These are phyloP conservation scores for Quadroppia sp. DNA, from an alignment of 2,888 invertebrate genomes.

Conservation along the genomic window DNA sequence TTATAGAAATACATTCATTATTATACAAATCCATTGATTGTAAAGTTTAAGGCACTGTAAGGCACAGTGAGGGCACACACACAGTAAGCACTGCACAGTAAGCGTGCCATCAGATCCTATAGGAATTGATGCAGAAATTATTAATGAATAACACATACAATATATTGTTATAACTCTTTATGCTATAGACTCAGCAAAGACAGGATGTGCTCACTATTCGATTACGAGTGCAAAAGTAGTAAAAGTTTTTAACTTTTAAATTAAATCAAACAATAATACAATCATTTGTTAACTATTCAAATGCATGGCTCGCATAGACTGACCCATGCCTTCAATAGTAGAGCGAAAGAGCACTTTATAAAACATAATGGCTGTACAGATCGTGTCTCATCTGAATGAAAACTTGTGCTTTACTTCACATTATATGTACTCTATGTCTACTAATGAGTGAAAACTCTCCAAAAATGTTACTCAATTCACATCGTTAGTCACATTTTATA, in stretches of 20 bases:
- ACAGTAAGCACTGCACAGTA: slow-evolving; percentile 12
- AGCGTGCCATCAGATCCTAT: slow-evolving; percentile 33
- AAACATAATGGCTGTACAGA: not conserved
- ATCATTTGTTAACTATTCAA: slow-evolving; percentile 31
- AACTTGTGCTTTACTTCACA: slow-evolving; percentile 21
- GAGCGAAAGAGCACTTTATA: slow-evolving; percentile 31
- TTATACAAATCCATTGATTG: too few species aligned
- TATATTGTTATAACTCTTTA: not conserved
- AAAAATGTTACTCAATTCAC: not conserved
- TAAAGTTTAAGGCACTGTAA: slow-evolving; percentile 8
- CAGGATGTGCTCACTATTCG: slow-evolving; percentile 19
- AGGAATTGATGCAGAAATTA: slow-evolving; percentile 34
- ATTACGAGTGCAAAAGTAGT: not conserved
- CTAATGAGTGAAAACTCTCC: slow-evolving; percentile 29
- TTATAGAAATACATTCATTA: slow-evolving; percentile 35
- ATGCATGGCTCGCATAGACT: slow-evolving; percentile 22
- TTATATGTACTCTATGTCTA: slow-evolving; percentile 12
- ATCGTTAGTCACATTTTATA: slow-evolving; percentile 5
- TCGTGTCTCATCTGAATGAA: slow-evolving; percentile 22
- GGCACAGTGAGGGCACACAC: too few species aligned
- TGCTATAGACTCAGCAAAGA: not conserved
- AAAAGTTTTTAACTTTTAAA: slow-evolving; percentile 6
- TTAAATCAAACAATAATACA: slow-evolving; percentile 8
- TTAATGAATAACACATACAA: slow-evolving; percentile 31
- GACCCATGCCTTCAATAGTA: not conserved